Evolutionary conservation across 2,888 invertebrate genomes (phyloP), one percentile per base, ranked within the genome.

Genomic region (Chaitophorus viminalis): DNA sequence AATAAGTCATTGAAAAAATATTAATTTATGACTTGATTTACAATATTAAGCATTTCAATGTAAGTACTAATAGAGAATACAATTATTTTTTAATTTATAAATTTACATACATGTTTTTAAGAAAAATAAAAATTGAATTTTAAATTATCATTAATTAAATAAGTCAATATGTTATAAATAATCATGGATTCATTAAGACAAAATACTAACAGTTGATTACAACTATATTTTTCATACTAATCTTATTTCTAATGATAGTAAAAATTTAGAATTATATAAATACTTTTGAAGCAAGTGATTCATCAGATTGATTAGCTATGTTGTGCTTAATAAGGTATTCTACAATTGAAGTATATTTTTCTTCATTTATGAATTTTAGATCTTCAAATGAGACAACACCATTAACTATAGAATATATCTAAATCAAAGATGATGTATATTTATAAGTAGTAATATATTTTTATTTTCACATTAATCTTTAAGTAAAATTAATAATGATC

Each of bases 361-460:
- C 74, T 17, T 88, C 81, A 36, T 76, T 17, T 18, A 0, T 6
- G 25, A 17, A 17, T 1, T 65, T 90, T 76, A 93, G 92, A 74
- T 97, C 91, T 84, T 95, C 94, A 1, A 97, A 92, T 1, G 95
- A 93, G 0, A 96, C 94, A 1, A 96, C 92, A 72, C 94, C 94
- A 89, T 95, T 93, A 0, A 96, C 95, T n/a, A 97, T 94, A 0
- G 97, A 98, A 91, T 95, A 96, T 25, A 95, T 91, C 93, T 93
- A 90, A 90, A 90, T 90, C 65, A 88, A 82, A 83, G 85, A 88
- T n/a, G n/a, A n/a, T n/a, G n/a, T n/a, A n/a, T n/a, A n/a, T n/a
- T n/a, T n/a, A n/a, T n/a, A n/a, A n/a, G n/a, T n/a, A n/a, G n/a
- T n/a, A n/a, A n/a, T n/a, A n/a, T n/a, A n/a, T n/a, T n/a, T n/a